phyloP scores from a whole-genome alignment of 37 sponge, comb jelly and placozoan species.

The Halichondria panicea region DNA sequence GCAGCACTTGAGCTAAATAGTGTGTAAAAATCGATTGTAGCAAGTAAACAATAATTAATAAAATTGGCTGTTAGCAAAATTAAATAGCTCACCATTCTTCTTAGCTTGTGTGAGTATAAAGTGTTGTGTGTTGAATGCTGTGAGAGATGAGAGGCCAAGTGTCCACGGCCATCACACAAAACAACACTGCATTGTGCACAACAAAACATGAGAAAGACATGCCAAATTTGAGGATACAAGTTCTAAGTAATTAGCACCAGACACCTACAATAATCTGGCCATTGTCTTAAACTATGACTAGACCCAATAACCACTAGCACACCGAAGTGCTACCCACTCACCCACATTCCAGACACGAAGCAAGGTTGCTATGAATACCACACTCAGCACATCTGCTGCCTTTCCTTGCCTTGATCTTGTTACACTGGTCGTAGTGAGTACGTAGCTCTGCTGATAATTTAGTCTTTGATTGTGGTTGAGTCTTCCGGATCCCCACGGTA shows the following conservation, averaged over 20 bases:
- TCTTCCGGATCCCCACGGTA: neutral
- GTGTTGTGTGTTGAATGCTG: conserved; percentile 17
- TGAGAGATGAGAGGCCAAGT: conserved; percentile 21
- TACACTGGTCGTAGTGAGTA: neutral
- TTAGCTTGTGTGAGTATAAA: conserved; percentile 42
- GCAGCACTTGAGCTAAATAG: conserved; percentile 34
- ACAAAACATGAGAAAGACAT: neutral
- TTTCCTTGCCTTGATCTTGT: conserved; percentile 16
- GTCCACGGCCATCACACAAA: conserved; percentile 42
- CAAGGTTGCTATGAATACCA: conserved; percentile 41
- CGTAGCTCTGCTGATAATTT: neutral
- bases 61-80: neutral
- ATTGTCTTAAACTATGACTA: neutral
- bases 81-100: conserved; percentile 18
- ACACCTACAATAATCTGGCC: neutral
- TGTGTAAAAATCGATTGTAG: neutral
- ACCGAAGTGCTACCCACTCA: conserved; percentile 3
- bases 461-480: neutral
- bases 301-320: neutral
- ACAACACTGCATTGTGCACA: conserved; percentile 1
- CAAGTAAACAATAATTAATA: neutral
- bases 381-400: conserved; percentile 16
- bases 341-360: conserved; percentile 34
- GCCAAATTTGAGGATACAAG: neutral
- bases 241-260: neutral